Evolutionary conservation across 2,888 invertebrate genomes (phyloP).

Genomic region (Nymphalis urticae): DNA sequence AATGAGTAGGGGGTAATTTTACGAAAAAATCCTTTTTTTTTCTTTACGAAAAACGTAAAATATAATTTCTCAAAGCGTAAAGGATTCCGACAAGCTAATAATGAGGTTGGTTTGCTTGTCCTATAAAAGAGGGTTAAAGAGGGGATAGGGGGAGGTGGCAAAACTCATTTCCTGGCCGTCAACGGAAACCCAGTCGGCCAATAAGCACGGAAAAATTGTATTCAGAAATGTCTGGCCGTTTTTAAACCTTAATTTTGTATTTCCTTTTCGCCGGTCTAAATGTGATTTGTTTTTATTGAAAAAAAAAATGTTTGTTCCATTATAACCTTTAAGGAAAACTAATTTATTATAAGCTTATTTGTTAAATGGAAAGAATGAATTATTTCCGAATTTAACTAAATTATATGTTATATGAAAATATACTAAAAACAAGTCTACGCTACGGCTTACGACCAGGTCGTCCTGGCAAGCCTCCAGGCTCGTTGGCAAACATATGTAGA

Average conservation of each 20-base stretch:
- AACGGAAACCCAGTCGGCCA: constrained; percentile 68
- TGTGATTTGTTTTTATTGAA: constrained; percentile 23
- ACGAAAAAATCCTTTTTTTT: constrained; percentile 35
- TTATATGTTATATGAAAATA: constrained; percentile 33
- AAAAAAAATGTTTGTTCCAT: constrained; percentile 8
- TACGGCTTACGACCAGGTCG: constrained; percentile 39
- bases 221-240: constrained; percentile 61
- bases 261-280: constrained; percentile 47
- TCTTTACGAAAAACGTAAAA: constrained; percentile 25
- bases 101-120: constrained; percentile 65
- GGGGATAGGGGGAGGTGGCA: constrained; percentile 44
- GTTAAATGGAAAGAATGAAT: too few relatives aligned
- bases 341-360: too few relatives aligned
- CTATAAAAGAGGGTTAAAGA: constrained; percentile 42
- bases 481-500: constrained; percentile 62
- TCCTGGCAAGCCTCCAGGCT: constrained; percentile 66
- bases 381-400: constrained; percentile 2
- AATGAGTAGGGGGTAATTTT: too few relatives aligned
- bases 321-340: not conserved
- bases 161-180: constrained; percentile 77
- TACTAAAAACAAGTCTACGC: constrained; percentile 37
- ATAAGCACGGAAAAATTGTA: constrained; percentile 70
- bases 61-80: constrained; percentile 37
- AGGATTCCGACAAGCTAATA: constrained; percentile 58
- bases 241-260: constrained; percentile 61